Conservation (phyloP, 1,140 invertebrate species). For the Heliconius melpomene region DNA sequence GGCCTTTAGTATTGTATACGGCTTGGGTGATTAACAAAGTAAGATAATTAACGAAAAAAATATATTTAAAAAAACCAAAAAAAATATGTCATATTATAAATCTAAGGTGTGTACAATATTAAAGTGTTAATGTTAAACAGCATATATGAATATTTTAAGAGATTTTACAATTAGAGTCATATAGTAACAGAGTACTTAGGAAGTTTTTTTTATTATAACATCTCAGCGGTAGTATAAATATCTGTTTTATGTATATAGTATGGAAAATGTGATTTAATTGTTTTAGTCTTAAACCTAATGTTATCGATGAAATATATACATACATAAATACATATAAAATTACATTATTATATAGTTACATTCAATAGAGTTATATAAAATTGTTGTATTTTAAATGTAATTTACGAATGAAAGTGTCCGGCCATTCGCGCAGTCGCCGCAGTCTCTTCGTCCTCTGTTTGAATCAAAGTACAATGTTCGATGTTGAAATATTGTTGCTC, state of each 20-base stretch:
- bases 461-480: background rate
- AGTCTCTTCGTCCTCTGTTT: background rate
- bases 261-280: slow-evolving; percentile 77
- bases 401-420: slow-evolving; percentile 73
- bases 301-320: slow-evolving; percentile 68
- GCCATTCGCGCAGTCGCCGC: slow-evolving; percentile 46
- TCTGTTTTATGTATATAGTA: slow-evolving; percentile 59
- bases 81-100: slow-evolving; percentile 57
- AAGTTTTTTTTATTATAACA: slow-evolving; percentile 50
- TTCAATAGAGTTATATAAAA: slow-evolving; percentile 75
- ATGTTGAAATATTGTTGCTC: slow-evolving; percentile 52
- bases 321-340: slow-evolving; percentile 50
- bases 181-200: slow-evolving; percentile 72
- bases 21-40: slow-evolving; percentile 72
- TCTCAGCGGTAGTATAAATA: slow-evolving; percentile 48
- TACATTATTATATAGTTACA: slow-evolving; percentile 68
- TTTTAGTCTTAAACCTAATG: slow-evolving; percentile 70
- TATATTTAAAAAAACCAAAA: slow-evolving; percentile 45
- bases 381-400: slow-evolving; percentile 75
- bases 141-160: slow-evolving; percentile 76
- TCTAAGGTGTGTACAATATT: slow-evolving; percentile 77
- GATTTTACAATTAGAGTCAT: slow-evolving; percentile 72
- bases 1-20: slow-evolving; percentile 77
- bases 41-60: slow-evolving; percentile 63
- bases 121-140: slow-evolving; percentile 59